Evolutionary conservation across 2,113 vertebrate species (phyloP).

Genomic region (Chelonoidis abingdonii): DNA sequence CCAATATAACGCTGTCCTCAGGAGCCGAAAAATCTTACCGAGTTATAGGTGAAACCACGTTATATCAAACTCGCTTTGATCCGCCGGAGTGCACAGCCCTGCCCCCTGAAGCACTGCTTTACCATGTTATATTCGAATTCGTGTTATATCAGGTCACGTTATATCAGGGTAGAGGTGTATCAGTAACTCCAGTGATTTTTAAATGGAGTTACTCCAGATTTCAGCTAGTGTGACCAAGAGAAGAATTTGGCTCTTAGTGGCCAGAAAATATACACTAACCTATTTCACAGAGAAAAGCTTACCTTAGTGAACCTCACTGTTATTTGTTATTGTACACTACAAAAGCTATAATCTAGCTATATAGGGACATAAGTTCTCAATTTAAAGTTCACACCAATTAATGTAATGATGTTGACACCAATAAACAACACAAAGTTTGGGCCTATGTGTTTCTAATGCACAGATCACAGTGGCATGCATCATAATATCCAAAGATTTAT

Average conservation of each 20-base stretch:
- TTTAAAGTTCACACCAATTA: neutral
- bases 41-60: too few relatives aligned
- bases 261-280: neutral
- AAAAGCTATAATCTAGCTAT: neutral
- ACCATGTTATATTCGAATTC: too few relatives aligned
- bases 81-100: too few relatives aligned
- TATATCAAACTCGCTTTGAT: too few relatives aligned
- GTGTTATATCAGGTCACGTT: too few relatives aligned
- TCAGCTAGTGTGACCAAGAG: neutral
- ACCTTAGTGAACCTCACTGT: neutral
- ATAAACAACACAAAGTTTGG: neutral
- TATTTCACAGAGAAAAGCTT: neutral
- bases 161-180: too few relatives aligned
- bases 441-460: fast-evolving
- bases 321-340: fast-evolving
- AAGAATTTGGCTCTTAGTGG: neutral
- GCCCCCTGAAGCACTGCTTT: too few relatives aligned
- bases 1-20: too few relatives aligned
- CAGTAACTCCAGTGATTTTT: neutral
- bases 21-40: too few relatives aligned
- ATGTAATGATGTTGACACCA: neutral
- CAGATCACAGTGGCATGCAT: too few relatives aligned
- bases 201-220: neutral
- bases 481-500: neutral
- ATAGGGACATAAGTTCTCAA: neutral